Evolutionary conservation across 30 jellyfish, hydroid and myxozoan species (phyloP).

Genomic region (Cassiopea andromeda): DNA sequence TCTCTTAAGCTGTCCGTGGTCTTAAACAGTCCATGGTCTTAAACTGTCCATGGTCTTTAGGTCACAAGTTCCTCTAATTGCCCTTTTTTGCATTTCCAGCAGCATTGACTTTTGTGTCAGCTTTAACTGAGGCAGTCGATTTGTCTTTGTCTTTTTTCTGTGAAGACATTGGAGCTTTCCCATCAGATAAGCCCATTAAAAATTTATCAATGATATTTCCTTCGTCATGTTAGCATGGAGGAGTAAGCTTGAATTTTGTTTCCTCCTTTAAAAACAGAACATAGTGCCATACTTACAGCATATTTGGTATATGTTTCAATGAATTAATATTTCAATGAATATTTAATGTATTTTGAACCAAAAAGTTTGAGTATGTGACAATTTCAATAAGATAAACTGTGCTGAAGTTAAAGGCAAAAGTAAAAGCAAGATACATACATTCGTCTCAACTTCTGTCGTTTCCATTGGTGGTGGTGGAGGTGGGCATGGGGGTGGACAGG

Average conservation of each 20-base stretch:
- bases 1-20: too few relatives aligned
- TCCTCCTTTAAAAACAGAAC: conserved; percentile 64
- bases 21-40: neutral
- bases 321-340: too few relatives aligned
- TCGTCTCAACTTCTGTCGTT: conserved; percentile 97
- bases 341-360: too few relatives aligned
- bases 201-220: conserved; percentile 4
- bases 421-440: too few relatives aligned
- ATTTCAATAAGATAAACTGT: too few relatives aligned
- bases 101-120: conserved; percentile 74
- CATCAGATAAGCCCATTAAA: conserved; percentile 60
- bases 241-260: conserved; percentile 80
- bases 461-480: conserved; percentile 99
- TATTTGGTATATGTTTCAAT: neutral
- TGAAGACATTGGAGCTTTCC: conserved; percentile 85
- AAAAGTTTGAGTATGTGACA: too few relatives aligned
- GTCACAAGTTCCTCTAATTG: neutral
- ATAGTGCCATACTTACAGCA: neutral
- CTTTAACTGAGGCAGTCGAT: conserved; percentile 69
- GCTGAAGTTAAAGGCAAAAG: too few relatives aligned
- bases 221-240: conserved; percentile 46
- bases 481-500: conserved; percentile 84
- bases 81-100: conserved; percentile 71
- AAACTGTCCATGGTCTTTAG: neutral
- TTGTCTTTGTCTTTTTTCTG: conserved; percentile 78